Evolutionary conservation across 2,797 vertebrate genomes (phyloP), one percentile per base, ranked within the genome.

Genomic region (Agapornis canus): DNA sequence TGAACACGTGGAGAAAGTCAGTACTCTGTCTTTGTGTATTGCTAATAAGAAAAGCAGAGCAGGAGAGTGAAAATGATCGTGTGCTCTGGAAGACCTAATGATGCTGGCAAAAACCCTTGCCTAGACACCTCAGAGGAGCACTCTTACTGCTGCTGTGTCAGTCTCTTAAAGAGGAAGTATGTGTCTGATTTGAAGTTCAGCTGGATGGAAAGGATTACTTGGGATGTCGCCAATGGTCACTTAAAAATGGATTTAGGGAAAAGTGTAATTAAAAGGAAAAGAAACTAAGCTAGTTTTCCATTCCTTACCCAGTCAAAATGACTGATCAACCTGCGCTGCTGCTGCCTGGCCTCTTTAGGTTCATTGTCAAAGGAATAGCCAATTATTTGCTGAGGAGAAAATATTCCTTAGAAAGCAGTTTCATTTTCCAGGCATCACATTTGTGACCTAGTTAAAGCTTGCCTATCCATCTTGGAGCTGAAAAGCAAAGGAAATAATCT

Each of bases 361-460:
- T 72, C 47, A 59, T 59, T 29, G 51, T 63, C 40, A 76, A 82
- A 94, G 59, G 78, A 91, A 92, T 63, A 61, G 57, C 49, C 72
- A 79, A 40, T 75, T 96, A 83, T 49, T 83, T 90, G 31, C 65
- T 51, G 59, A 77, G 80, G 17, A 76, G 37, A 90, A 90, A 84
- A 88, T 92, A 66, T 42, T 94, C 94, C 80, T 87, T 91, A 70
- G 85, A 86, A 94, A 82, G 70, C 66, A 84, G 37, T 66, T 93
- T 82, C 72, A 29, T 88, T 51, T 85, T 78, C 66, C 40, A 59
- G 37, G 9, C 88, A 56, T 51, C 71, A 66, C 66, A 49, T 83
- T 86, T 49, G 37, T 39, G 54, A 84, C 85, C 65, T 76, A 94
- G 84, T 91, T 97, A 91, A 81, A 81, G 35, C 52, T 79, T 93